A percentile compares a stretch with the other conserved stretches of the same genome.
phyloP scores from a whole-genome alignment of 2,888 invertebrate species.

The Tricholauxania praeusta region DNA sequence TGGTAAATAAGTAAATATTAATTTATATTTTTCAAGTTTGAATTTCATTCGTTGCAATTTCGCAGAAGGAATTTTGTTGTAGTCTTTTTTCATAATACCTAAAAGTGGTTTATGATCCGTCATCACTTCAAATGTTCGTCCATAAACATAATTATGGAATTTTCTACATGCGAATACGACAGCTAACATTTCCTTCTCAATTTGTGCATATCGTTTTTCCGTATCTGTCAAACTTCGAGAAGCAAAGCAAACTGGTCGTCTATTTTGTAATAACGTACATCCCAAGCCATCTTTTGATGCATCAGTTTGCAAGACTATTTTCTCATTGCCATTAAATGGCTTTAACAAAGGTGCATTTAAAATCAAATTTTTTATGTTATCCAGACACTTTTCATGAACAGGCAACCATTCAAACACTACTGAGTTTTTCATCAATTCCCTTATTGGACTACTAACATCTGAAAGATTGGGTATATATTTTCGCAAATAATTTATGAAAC shows the following conservation, averaged over 20 bases:
- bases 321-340: slow-evolving; percentile 28
- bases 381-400: slow-evolving; percentile 36
- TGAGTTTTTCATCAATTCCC: slow-evolving; percentile 44
- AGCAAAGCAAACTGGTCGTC: slow-evolving; percentile 44
- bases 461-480: slow-evolving; percentile 48
- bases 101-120: slow-evolving; percentile 44
- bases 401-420: slow-evolving; percentile 40
- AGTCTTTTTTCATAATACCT: slow-evolving; percentile 39
- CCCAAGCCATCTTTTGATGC: slow-evolving; percentile 46
- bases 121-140: slow-evolving; percentile 33
- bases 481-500: slow-evolving; percentile 40
- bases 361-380: slow-evolving; percentile 39
- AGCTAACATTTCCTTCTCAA: slow-evolving; percentile 52
- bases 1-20: slow-evolving; percentile 48
- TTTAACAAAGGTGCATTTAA: slow-evolving; percentile 40
- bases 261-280: slow-evolving; percentile 40
- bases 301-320: slow-evolving; percentile 41
- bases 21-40: slow-evolving; percentile 47
- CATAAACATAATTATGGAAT: slow-evolving; percentile 49
- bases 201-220: slow-evolving; percentile 49
- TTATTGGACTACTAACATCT: slow-evolving; percentile 37
- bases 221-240: slow-evolving; percentile 46
- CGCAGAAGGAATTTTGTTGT: slow-evolving; percentile 44
- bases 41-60: slow-evolving; percentile 47
- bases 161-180: slow-evolving; percentile 47